phyloP scores from a whole-genome alignment of 2,797 vertebrate genomes.

The Phrynocephalus vlangalii region DNA sequence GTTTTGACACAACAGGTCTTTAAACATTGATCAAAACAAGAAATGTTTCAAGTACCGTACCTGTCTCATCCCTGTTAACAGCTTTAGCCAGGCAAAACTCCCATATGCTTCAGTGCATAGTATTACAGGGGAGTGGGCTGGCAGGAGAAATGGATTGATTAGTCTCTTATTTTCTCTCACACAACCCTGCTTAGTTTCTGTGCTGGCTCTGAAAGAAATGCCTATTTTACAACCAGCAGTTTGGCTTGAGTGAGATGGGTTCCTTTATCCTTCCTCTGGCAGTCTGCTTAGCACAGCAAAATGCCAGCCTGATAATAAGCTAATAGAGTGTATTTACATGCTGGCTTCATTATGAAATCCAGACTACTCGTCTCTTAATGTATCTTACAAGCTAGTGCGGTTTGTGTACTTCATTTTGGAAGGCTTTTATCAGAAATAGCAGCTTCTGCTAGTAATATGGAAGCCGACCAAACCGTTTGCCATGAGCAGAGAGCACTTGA shows the following conservation, averaged over 20 bases:
- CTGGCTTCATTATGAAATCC: not conserved
- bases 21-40: too few relatives aligned
- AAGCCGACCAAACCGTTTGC: not conserved
- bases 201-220: not conserved
- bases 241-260: not conserved
- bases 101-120: not conserved
- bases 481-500: not conserved
- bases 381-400: not conserved
- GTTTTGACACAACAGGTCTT: too few relatives aligned
- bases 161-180: not conserved
- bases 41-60: too few relatives aligned
- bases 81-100: too few relatives aligned
- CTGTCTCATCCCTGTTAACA: too few relatives aligned
- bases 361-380: not conserved
- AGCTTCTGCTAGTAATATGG: not conserved
- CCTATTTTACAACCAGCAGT: not conserved
- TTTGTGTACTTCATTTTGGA: not conserved
- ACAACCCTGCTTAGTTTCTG: not conserved
- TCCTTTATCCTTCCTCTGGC: not conserved
- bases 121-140: not conserved
- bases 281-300: not conserved
- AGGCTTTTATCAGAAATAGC: not conserved
- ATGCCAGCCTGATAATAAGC: not conserved
- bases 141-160: not conserved
- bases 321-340: not conserved